Evolutionary conservation across 1,140 invertebrate genomes (phyloP).

Genomic region (Drosophila tropicalis): DNA sequence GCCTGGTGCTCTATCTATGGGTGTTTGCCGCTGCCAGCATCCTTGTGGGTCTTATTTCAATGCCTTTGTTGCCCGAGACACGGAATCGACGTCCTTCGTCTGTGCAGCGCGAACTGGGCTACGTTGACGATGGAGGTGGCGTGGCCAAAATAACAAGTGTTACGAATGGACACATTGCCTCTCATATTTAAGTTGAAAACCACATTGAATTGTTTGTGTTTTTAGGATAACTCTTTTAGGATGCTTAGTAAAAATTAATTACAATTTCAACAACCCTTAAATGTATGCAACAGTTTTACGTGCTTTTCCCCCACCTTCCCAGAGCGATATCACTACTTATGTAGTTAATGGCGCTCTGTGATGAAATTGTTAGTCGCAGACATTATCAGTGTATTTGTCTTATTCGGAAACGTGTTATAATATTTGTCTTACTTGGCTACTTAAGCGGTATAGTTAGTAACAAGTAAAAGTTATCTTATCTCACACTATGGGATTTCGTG

Average conservation of each 20-base stretch:
- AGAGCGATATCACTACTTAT: not conserved
- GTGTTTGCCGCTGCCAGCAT: conserved; percentile 65
- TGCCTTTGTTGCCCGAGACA: conserved; percentile 63
- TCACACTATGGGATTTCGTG: not conserved
- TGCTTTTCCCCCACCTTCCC: not conserved
- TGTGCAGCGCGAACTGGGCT: conserved; percentile 61
- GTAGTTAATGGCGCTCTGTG: not conserved
- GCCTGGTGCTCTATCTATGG: conserved; percentile 58
- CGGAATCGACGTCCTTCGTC: conserved; percentile 57
- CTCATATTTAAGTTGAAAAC: conserved; percentile 45
- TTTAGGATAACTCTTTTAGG: conserved; percentile 5
- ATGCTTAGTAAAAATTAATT: conserved; percentile 28
- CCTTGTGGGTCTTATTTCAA: conserved; percentile 57
- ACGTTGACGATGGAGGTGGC: conserved; percentile 45
- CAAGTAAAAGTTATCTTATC: conserved; percentile 1
- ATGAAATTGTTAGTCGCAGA: not conserved
- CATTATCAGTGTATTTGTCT: not conserved
- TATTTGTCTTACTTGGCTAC: not conserved
- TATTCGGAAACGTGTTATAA: conserved; percentile 1
- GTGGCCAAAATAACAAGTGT: conserved; percentile 47
- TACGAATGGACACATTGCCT: conserved; percentile 57
- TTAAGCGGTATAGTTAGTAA: not conserved
- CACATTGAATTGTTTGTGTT: not conserved
- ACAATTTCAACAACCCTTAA: not conserved
- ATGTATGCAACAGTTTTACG: conserved; percentile 12